phyloP scores from a whole-genome alignment of 2,888 invertebrate species.

The Aethes cnicana region DNA sequence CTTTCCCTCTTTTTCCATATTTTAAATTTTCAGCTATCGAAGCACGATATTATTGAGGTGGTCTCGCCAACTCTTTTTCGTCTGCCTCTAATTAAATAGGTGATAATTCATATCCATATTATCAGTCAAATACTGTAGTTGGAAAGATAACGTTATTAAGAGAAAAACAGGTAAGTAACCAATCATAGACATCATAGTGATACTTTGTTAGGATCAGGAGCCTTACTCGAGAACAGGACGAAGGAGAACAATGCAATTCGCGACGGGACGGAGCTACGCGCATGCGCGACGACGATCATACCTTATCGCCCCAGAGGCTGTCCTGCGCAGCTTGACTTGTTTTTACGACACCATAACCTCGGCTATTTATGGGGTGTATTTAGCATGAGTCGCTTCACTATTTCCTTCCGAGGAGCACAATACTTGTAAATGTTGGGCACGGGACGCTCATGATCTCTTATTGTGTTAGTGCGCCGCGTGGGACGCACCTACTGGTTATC shows the following conservation, averaged over 20 bases:
- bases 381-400: slow-evolving; percentile 65
- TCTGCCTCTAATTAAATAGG: too few relatives aligned
- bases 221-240: too few relatives aligned
- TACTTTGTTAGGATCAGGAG: too few relatives aligned
- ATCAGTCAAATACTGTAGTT: too few relatives aligned
- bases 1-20: too few relatives aligned
- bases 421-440: slow-evolving; percentile 55
- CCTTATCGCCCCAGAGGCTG: slow-evolving; percentile 61
- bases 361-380: slow-evolving; percentile 74
- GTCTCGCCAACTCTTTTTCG: too few relatives aligned
- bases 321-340: slow-evolving; percentile 74
- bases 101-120: slow-evolving; percentile 1
- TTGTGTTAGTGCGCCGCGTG: slow-evolving; percentile 60
- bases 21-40: too few relatives aligned
- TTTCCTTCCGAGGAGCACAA: slow-evolving; percentile 67
- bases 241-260: slow-evolving; percentile 26
- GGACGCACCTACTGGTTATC: slow-evolving; percentile 77
- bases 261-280: slow-evolving; percentile 22
- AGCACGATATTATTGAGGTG: too few relatives aligned
- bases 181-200: too few relatives aligned
- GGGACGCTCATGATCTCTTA: slow-evolving; percentile 52
- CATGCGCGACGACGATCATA: slow-evolving; percentile 59
- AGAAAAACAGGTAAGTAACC: too few relatives aligned
- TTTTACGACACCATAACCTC: slow-evolving; percentile 75
- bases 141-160: too few relatives aligned